Base-by-base conservation (phyloP, 2,888 invertebrate species). In the Nipponacmea schrenckii region DNA sequence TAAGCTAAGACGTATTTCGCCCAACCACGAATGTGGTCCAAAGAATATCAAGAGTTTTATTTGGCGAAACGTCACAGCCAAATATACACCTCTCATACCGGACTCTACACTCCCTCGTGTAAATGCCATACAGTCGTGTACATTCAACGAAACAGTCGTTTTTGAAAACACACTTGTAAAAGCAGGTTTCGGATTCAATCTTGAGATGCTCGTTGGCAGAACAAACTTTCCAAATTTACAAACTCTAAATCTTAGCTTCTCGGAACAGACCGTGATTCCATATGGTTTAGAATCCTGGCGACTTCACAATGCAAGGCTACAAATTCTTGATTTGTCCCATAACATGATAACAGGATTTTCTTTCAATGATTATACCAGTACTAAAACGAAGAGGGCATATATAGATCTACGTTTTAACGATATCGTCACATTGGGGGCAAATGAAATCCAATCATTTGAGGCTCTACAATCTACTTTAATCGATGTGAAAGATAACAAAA, bases 401-500 rank as follows among this genome's bases (percentile, higher is more conserved):
- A 65, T 48, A 20, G 26, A 82, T 56, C 76, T 82, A 10, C 73
- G 75, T 3, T 70, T 78, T 65, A 82, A 82, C 74, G 80, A 80
- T 64, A 78, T 82, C 64, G 76, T 78, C 39, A 72, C 77, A 50
- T 64, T 80, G 63, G 73, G 74, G 17, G 20, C 69, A 2, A 74
- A 75, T 31, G 78, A 78, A 67, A 62, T 80, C 24, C 62, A 72
- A 14, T 69, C 74, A n/a, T 72, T 80, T 12, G 39, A 65, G 12
- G n/a, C 69, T 12, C 68, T 75, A 26, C 74, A 76, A n/a, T 75
- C 74, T n/a, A 77, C 77, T 0, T 69, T 73, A 46, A 74, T 81
- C 24, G 78, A 82, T 62, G 73, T 82, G 15, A 66, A 77, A 17
- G 44, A 79, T 24, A 82, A 82, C 64, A 81, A 81, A 17, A 64